A percentile compares a stretch with the other conserved stretches of the same genome.
phyloP scores from a whole-genome alignment of 2,888 invertebrate genomes.

The Lithophane semibrunnea region DNA sequence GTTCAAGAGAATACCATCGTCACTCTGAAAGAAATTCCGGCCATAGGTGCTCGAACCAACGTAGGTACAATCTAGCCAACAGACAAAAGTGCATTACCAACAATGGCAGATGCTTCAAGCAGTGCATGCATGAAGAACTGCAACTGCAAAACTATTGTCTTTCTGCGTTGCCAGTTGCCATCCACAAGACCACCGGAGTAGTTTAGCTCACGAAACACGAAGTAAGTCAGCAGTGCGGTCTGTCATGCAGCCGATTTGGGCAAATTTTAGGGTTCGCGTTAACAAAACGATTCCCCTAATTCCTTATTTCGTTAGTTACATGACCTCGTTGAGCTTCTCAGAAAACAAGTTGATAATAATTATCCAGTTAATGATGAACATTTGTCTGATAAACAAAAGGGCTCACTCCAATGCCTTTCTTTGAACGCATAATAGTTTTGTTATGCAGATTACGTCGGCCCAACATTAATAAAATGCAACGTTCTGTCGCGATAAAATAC shows the following conservation, averaged over 20 bases:
- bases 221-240: background rate
- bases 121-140: background rate
- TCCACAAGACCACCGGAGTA: background rate
- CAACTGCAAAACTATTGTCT: background rate
- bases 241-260: background rate
- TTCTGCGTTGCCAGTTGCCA: background rate
- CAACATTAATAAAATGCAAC: slow-evolving; percentile 66
- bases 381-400: slow-evolving; percentile 77
- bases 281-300: slow-evolving; percentile 42
- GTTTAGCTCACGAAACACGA: background rate
- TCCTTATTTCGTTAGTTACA: slow-evolving; percentile 53
- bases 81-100: background rate
- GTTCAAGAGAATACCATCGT: background rate
- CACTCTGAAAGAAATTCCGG: background rate
- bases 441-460: slow-evolving; percentile 65
- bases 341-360: slow-evolving; percentile 79
- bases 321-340: slow-evolving; percentile 69
- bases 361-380: slow-evolving; percentile 76
- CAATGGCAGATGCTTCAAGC: background rate
- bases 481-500: slow-evolving; percentile 64
- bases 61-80: background rate
- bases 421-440: slow-evolving; percentile 73
- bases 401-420: slow-evolving; percentile 68
- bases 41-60: background rate
- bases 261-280: background rate